Conservation (phyloP, 1,140 invertebrate genomes). For the Drosophila repleta region DNA sequence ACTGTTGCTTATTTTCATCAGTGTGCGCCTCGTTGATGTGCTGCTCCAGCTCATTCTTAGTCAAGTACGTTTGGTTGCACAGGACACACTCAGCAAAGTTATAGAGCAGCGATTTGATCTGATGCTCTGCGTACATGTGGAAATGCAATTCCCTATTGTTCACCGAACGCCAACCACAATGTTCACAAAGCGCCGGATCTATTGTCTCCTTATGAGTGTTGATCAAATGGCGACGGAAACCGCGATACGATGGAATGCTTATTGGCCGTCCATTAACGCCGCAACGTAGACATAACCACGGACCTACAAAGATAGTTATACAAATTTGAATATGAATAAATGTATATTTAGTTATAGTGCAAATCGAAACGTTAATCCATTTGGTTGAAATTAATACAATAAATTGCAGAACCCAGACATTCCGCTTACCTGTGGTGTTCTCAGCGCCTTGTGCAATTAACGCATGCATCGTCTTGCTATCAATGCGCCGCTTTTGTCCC, state of each 20-base stretch:
- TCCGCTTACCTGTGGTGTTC: slow-evolving; percentile 84
- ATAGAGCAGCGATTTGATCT: slow-evolving; percentile 88
- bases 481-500: slow-evolving; percentile 80
- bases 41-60: slow-evolving; percentile 86
- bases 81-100: slow-evolving; percentile 90
- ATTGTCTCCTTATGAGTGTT: slow-evolving; percentile 92
- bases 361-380: too few relatives aligned
- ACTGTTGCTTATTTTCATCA: slow-evolving; percentile 85
- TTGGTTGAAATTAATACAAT: too few relatives aligned
- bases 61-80: slow-evolving; percentile 90
- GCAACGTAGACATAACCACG: slow-evolving; percentile 89
- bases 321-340: too few relatives aligned
- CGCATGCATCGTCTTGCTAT: slow-evolving; percentile 84
- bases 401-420: too few relatives aligned
- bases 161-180: slow-evolving; percentile 91
- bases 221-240: slow-evolving; percentile 91
- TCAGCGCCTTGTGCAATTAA: slow-evolving; percentile 85
- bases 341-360: too few relatives aligned
- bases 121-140: slow-evolving; percentile 92
- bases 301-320: slow-evolving; percentile 82
- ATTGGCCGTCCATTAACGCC: slow-evolving; percentile 87
- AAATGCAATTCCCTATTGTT: slow-evolving; percentile 91
- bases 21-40: slow-evolving; percentile 83
- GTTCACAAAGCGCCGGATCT: slow-evolving; percentile 91
- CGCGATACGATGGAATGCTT: slow-evolving; percentile 90